phyloP scores from a whole-genome alignment of 1,140 invertebrate genomes.

The Bombus pyrosoma region DNA sequence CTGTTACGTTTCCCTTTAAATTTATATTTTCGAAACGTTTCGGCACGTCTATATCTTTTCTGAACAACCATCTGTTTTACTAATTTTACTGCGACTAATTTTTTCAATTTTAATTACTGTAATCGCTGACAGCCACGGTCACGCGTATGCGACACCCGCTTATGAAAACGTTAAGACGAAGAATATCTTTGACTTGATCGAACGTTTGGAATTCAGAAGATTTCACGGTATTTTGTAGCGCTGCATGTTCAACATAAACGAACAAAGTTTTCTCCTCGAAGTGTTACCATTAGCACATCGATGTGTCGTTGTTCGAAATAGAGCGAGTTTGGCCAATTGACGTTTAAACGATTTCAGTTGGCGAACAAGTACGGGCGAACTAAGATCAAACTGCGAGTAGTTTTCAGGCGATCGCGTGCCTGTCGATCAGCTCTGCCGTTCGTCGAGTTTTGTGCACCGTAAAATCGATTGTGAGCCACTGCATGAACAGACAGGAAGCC shows the following conservation, averaged over 20 bases:
- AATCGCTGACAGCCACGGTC: no score
- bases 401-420: constrained; percentile 55
- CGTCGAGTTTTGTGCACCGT: constrained; percentile 31
- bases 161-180: no score
- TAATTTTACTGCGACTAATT: no score
- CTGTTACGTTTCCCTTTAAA: no score
- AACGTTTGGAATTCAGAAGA: no score
- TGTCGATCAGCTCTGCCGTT: constrained; percentile 49
- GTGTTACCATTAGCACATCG: neutral
- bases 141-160: no score
- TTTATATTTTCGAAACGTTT: no score
- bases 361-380: constrained; percentile 13
- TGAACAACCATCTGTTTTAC: rapidly evolving
- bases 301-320: neutral
- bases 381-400: constrained; percentile 34
- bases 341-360: constrained; percentile 14
- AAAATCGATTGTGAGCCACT: constrained; percentile 23
- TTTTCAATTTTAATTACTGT: no score
- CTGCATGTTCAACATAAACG: neutral
- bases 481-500: constrained; percentile 36
- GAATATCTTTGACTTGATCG: no score
- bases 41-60: no score
- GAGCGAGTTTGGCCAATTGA: neutral
- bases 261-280: no score
- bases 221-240: rapidly evolving